These are phyloP conservation scores for Neostethus bicornis DNA, from an alignment of 2,797 vertebrate genomes.

Conservation along the genomic window DNA sequence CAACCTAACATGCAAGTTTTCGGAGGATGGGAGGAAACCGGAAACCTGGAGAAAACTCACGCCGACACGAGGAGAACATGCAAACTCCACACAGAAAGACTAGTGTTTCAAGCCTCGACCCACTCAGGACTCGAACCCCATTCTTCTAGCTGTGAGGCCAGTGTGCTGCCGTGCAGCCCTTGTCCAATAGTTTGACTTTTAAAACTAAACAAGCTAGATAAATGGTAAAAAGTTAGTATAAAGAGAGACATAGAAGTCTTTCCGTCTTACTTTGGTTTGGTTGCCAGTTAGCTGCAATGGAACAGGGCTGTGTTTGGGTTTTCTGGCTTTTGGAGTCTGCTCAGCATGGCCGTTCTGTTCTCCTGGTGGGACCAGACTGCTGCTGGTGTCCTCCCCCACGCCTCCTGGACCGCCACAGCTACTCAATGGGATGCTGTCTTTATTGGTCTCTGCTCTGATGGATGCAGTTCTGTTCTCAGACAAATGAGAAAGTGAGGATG, in stretches of 20 bases:
- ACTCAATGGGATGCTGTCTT: conserved; percentile 90
- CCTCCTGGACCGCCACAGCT: conserved; percentile 39
- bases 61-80: too few relatives aligned
- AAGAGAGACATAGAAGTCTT: conserved; percentile 7
- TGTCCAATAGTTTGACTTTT: too few relatives aligned
- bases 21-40: too few relatives aligned
- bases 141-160: too few relatives aligned
- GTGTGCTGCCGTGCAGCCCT: too few relatives aligned
- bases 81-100: too few relatives aligned
- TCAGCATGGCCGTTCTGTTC: conserved; percentile 63
- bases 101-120: too few relatives aligned
- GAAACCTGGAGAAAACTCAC: too few relatives aligned
- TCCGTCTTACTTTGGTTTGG: conserved; percentile 86
- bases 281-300: conserved; percentile 82
- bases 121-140: too few relatives aligned
- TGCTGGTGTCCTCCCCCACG: conserved; percentile 69
- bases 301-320: conserved; percentile 83
- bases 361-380: conserved; percentile 71
- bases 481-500: conserved; percentile 16
- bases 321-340: conserved; percentile 82
- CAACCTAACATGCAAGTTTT: too few relatives aligned
- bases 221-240: neutral
- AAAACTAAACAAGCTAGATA: too few relatives aligned
- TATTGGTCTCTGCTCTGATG: conserved; percentile 83
- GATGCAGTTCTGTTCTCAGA: conserved; percentile 51